phyloP scores from a whole-genome alignment of 2,888 invertebrate genomes.

The Caenorhabditis sp. region DNA sequence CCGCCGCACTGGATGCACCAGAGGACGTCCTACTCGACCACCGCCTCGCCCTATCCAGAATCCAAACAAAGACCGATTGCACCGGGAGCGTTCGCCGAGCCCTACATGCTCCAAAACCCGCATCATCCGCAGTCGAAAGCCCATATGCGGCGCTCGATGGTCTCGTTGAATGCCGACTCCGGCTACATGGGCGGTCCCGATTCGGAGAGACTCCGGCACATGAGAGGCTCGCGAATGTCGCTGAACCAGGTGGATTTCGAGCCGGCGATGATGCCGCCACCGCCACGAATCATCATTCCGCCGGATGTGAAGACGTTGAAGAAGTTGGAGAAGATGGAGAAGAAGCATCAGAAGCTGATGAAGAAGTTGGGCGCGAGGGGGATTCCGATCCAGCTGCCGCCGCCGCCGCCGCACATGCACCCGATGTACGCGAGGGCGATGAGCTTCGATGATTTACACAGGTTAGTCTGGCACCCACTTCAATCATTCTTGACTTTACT shows the following conservation, averaged over 20 bases:
- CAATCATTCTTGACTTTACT: neutral
- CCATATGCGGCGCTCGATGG: slow-evolving; percentile 53
- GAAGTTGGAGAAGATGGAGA: slow-evolving; percentile 67
- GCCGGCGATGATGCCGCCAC: slow-evolving; percentile 48
- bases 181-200: slow-evolving; percentile 45
- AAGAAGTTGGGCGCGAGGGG: slow-evolving; percentile 56
- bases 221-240: slow-evolving; percentile 56
- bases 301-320: slow-evolving; percentile 66
- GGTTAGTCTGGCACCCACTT: slow-evolving; percentile 23
- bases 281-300: slow-evolving; percentile 36
- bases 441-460: slow-evolving; percentile 59
- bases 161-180: slow-evolving; percentile 53
- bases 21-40: slow-evolving; percentile 46
- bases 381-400: slow-evolving; percentile 41
- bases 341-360: slow-evolving; percentile 65
- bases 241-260: slow-evolving; percentile 62
- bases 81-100: slow-evolving; percentile 58
- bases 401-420: slow-evolving; percentile 47
- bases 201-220: slow-evolving; percentile 32
- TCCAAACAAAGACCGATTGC: slow-evolving; percentile 48
- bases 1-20: slow-evolving; percentile 57
- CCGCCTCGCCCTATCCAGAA: slow-evolving; percentile 55
- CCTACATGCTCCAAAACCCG: slow-evolving; percentile 41
- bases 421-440: slow-evolving; percentile 58
- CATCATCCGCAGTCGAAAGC: slow-evolving; percentile 30